phyloP scores from a whole-genome alignment of 1,140 invertebrate genomes.

The Drosophila triauraria region DNA sequence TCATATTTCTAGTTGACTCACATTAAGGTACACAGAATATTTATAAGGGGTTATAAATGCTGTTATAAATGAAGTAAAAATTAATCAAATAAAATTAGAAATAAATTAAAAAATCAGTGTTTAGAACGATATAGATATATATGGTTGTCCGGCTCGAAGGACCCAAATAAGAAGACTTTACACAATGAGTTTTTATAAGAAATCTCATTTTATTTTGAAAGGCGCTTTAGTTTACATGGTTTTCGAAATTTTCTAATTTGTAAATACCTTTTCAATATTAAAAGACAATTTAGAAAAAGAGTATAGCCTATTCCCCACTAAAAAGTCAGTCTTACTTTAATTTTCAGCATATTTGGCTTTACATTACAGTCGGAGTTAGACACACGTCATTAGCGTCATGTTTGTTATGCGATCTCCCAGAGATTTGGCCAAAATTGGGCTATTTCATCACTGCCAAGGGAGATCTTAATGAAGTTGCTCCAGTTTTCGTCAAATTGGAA shows the following conservation, averaged over 20 bases:
- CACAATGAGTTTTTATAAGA: too few species aligned
- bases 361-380: slow-evolving; percentile 39
- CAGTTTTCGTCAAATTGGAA: slow-evolving; percentile 73
- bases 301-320: slow-evolving; percentile 6
- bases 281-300: not conserved
- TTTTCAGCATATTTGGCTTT: slow-evolving; percentile 34
- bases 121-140: too few species aligned
- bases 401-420: slow-evolving; percentile 72
- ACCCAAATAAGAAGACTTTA: too few species aligned
- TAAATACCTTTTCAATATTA: too few species aligned
- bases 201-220: too few species aligned
- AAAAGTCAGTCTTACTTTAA: not conserved
- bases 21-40: slow-evolving; percentile 16
- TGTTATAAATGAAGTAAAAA: not conserved
- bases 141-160: too few species aligned
- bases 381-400: slow-evolving; percentile 72
- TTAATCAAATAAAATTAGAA: not conserved
- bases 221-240: too few species aligned
- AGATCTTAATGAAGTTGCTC: slow-evolving; percentile 73
- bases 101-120: not conserved
- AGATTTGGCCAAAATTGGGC: slow-evolving; percentile 60
- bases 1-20: slow-evolving; percentile 20
- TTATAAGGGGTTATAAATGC: not conserved
- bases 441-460: slow-evolving; percentile 57
- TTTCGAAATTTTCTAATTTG: too few species aligned